These are phyloP conservation scores for Ferrisia virgata DNA, from an alignment of 2,888 invertebrate genomes.

Conservation along the genomic window DNA sequence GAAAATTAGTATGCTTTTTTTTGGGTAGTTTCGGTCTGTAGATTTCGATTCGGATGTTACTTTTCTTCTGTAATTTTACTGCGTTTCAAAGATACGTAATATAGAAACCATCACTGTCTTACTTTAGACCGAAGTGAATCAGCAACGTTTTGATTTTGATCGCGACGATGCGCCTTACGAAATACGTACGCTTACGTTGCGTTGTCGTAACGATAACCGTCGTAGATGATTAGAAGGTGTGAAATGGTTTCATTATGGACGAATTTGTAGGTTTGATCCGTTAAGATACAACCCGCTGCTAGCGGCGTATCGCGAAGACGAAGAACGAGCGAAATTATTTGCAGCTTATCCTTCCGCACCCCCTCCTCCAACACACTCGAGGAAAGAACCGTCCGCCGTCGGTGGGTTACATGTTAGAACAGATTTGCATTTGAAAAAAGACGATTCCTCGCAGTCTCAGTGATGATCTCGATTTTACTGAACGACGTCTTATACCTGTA, in stretches of 20 bases:
- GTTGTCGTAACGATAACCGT: not conserved
- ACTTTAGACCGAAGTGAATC: too few relatives aligned
- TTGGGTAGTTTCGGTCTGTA: too few relatives aligned
- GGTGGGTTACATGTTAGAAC: conserved; percentile 54
- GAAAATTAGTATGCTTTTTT: too few relatives aligned
- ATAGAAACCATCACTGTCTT: too few relatives aligned
- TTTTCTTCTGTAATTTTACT: too few relatives aligned
- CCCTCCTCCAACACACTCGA: conserved; percentile 59
- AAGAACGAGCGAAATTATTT: conserved; percentile 70
- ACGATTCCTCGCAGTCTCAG: conserved; percentile 60
- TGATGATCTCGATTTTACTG: conserved; percentile 51
- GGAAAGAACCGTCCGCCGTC: conserved; percentile 58
- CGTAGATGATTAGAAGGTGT: too few relatives aligned
- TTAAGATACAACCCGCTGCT: conserved; percentile 76
- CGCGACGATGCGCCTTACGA: too few relatives aligned
- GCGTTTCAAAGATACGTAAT: too few relatives aligned
- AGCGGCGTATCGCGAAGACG: conserved; percentile 69
- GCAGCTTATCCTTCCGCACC: conserved; percentile 61
- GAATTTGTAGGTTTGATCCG: conserved; percentile 61
- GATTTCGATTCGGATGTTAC: too few relatives aligned
- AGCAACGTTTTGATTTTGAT: too few relatives aligned
- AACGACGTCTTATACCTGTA: not conserved
- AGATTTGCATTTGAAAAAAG: conserved; percentile 59
- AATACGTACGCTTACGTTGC: too few relatives aligned
- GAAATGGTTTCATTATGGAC: too few relatives aligned